These are phyloP conservation scores for Ischnura elegans DNA, from an alignment of 2,888 invertebrate species.

Conservation along the genomic window DNA sequence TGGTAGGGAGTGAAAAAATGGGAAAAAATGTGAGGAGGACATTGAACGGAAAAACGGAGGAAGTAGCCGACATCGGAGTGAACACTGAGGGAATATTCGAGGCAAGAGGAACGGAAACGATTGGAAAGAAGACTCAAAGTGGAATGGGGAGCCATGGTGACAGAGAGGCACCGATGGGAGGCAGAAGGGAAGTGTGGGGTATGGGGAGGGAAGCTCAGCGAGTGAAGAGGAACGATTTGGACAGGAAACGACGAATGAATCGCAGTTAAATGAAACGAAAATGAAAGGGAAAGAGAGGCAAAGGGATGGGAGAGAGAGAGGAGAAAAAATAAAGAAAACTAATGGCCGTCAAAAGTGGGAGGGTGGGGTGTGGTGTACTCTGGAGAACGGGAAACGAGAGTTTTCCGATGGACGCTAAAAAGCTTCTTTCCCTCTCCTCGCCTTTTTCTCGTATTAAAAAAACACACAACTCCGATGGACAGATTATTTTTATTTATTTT, in stretches of 20 bases:
- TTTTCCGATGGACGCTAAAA: slow-evolving; percentile 10
- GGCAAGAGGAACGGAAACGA: neutral
- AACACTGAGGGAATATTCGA: neutral
- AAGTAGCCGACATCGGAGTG: neutral
- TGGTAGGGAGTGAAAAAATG: neutral
- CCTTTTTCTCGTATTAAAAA: neutral
- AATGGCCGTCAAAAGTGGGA: neutral
- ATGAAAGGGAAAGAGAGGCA: neutral
- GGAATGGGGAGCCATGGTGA: neutral
- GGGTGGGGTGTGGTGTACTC: neutral
- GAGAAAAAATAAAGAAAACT: neutral
- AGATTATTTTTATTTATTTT: slow-evolving; percentile 4
- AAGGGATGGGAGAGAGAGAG: no score
- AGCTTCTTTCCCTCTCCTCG: neutral
- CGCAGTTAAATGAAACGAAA: neutral
- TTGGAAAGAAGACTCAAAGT: neutral
- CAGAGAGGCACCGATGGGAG: neutral
- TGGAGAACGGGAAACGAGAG: neutral
- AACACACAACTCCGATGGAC: neutral
- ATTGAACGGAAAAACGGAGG: neutral
- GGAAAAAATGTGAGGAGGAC: neutral
- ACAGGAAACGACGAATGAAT: neutral
- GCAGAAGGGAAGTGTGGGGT: no score
- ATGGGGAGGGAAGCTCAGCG: neutral
- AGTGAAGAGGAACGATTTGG: neutral